Evolutionary conservation across 2,113 vertebrate species (phyloP).

Genomic region (Heptranchias perlo): DNA sequence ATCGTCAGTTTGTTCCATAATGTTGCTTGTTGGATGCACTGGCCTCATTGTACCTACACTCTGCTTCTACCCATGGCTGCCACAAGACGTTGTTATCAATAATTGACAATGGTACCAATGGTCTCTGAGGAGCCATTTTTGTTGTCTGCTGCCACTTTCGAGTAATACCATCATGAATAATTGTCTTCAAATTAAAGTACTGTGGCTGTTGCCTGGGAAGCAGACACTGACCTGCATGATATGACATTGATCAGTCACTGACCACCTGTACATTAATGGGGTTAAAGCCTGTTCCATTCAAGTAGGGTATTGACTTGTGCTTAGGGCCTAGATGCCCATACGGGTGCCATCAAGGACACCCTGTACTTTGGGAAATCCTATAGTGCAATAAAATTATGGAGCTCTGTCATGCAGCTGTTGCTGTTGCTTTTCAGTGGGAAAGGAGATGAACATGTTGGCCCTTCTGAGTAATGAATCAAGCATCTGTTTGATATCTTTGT

Average conservation of each 20-base stretch:
- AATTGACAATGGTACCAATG: neutral
- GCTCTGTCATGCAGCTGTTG: too few species aligned
- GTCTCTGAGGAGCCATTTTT: neutral
- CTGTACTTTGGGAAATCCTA: too few species aligned
- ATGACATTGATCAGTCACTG: neutral
- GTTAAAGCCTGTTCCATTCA: neutral
- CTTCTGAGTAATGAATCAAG: neutral
- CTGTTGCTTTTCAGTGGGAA: too few species aligned
- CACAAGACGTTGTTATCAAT: neutral
- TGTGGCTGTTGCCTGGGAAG: neutral
- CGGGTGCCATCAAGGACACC: neutral
- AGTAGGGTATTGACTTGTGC: neutral
- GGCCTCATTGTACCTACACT: neutral
- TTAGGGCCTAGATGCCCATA: neutral
- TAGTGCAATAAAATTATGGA: too few species aligned
- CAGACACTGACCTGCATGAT: neutral
- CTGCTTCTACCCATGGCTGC: neutral
- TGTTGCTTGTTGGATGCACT: neutral
- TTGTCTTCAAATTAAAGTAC: neutral
- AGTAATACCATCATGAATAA: neutral
- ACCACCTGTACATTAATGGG: neutral
- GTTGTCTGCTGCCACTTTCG: neutral
- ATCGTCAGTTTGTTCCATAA: neutral
- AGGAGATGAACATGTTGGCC: neutral
- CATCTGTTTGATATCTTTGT: neutral